Base-by-base conservation (phyloP, 2,888 invertebrate genomes). In the Xanthorhoe spadicearia region DNA sequence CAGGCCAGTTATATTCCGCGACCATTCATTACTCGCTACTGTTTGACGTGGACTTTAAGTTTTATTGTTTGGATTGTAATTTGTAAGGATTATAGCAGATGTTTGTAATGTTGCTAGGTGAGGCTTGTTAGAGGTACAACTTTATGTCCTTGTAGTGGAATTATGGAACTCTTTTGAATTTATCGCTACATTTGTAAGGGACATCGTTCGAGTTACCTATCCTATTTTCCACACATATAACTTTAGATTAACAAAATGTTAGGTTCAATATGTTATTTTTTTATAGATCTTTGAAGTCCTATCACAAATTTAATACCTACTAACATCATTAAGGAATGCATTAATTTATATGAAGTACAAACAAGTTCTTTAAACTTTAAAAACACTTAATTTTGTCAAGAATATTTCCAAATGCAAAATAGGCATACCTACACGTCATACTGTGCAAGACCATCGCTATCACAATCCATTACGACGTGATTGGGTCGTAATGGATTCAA, bases 11-110 rank as follows among this genome's bases (percentile, higher is more conserved):
- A 89, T 92, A 90, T 90, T 87, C 86, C 81, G 84, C 77, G 82
- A 83, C 86, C 89, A 90, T 92, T 91, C 89, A 92, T 92, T 90
- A 91, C 84, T 76, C 81, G 79, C 92, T 86, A 85, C 92, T 88
- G 89, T 90, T 88, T 86, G 84, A 82, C 83, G 80, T 82, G 80
- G 83, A 86, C 83, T 86, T 86, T 86, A 81, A 84, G 77, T 85
- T 82, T 84, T 83, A 81, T 80, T 80, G 79, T 81, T 67, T 58
- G 46, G 67, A 63, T 79, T 81, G 80, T 78, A 80, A 83, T 83
- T 83, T 83, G 81, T 83, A 71, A 64, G 74, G 78, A 79, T 80
- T 80, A 79, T 77, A 75, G 78, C 82, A 80, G 77, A 69, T 82
- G 65, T 46, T 70, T 79, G 69, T 75, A 52, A 74, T 71, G 71